Evolutionary conservation across 2,113 vertebrate genomes (phyloP).

Genomic region (Ochotona curzoniae): DNA sequence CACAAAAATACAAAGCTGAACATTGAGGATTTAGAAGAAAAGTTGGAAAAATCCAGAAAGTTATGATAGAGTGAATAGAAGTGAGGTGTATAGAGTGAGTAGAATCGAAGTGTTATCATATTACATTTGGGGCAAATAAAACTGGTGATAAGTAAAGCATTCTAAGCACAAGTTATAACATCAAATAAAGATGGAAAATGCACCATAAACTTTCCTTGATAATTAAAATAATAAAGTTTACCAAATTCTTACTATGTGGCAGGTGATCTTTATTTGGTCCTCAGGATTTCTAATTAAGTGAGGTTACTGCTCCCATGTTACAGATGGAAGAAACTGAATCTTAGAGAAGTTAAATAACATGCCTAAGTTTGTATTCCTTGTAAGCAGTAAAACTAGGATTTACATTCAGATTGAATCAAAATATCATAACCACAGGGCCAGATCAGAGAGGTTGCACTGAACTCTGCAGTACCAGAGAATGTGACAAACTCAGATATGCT

Average conservation of each 20-base stretch:
- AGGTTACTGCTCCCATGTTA: neutral
- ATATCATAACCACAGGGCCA: neutral
- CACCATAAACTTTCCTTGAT: neutral
- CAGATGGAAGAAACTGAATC: neutral
- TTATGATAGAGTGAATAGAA: neutral
- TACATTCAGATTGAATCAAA: conserved; percentile 11
- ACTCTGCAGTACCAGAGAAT: neutral
- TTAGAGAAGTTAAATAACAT: neutral
- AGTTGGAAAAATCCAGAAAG: neutral
- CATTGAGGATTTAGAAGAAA: neutral
- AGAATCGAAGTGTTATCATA: neutral
- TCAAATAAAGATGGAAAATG: neutral
- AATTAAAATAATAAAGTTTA: neutral
- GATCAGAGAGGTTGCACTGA: neutral
- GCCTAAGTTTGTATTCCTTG: neutral
- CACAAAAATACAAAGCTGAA: conserved; percentile 33
- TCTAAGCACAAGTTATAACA: neutral
- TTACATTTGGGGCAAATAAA: neutral
- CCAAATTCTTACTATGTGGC: neutral
- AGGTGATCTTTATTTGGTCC: neutral
- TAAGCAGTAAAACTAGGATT: neutral
- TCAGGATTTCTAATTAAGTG: neutral
- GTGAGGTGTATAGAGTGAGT: neutral
- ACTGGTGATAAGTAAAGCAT: neutral
- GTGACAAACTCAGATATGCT: neutral